These are phyloP conservation scores for Drosophila mayaguana DNA, from an alignment of 2,888 invertebrate genomes.

Conservation along the genomic window DNA sequence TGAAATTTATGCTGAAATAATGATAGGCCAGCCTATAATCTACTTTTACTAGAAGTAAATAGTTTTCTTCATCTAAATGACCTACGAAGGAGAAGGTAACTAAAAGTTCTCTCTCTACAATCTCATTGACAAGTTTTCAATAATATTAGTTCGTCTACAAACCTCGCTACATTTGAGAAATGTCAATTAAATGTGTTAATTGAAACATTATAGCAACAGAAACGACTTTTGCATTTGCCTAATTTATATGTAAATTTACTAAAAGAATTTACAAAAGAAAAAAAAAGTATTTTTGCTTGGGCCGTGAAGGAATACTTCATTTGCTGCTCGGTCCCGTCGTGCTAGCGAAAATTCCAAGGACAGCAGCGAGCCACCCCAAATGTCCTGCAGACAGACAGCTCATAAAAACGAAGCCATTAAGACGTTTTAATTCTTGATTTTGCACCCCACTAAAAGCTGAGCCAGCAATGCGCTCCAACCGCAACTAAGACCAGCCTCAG, in stretches of 20 bases:
- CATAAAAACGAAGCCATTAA: constrained; percentile 77
- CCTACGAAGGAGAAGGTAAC: no score
- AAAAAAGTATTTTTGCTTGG: constrained; percentile 13
- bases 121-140: background rate
- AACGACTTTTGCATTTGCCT: constrained; percentile 56
- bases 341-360: constrained; percentile 24
- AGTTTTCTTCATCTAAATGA: no score
- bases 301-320: constrained; percentile 13
- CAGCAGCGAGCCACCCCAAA: constrained; percentile 34
- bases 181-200: constrained; percentile 75
- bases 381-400: constrained; percentile 38
- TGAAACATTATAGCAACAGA: constrained; percentile 66
- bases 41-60: no score
- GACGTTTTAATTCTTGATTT: constrained; percentile 82
- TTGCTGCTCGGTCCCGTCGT: constrained; percentile 18
- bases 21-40: no score
- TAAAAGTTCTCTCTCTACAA: background rate
- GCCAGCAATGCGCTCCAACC: constrained; percentile 25
- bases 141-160: background rate
- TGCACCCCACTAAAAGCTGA: constrained; percentile 70
- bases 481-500: constrained; percentile 19
- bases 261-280: constrained; percentile 48
- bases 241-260: constrained; percentile 85
- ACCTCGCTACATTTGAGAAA: constrained; percentile 35
- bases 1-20: no score